Base-by-base conservation (phyloP, 2,888 invertebrate genomes). In the Latrodectus elegans region DNA sequence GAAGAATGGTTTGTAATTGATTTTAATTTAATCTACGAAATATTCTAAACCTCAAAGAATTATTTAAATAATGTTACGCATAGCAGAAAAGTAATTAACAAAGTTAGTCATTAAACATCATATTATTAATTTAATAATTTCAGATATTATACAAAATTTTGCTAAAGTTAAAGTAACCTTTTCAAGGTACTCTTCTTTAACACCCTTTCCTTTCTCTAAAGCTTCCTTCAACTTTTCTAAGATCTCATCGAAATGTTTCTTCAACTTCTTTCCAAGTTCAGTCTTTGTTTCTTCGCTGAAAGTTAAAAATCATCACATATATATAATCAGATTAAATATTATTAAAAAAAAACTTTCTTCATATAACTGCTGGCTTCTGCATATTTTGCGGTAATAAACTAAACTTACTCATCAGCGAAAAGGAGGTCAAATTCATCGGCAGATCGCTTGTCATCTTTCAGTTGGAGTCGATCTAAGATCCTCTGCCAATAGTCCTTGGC, bases 191-290 rank as follows among this genome's bases (percentile, higher is more conserved):
- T 78, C 78, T 65, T 88, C 84, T 22, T 71, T 70, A 60, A 88
- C 26, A 15, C 11, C 55, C 52, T 75, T 84, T 10, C 88, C 88
- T 1, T 84, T 60, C 6, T 88, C 88, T 11, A 88, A n/a, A 17
- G 88, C 83, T 8, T 84, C 88, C 51, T 88, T 88, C 14, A 88
- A 60, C 49, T 76, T 88, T 15, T 83, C 71, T 64, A 88, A 71
- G 14, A 88, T 55, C 14, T 79, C 60, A 17, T 85, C 67, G 8
- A 74, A 60, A 0, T 17, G 26, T 51, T 80, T 65, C 12, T 52
- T 80, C 17, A 80, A 10, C 15, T 77, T 84, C 70, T 84, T 71
- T n/a, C 73, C 73, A 10, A 83, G 51, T 22, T 83, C 84, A 9
- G 17, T n/a, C 70, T 70, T 9, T 38, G 38, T 4, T 3, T 38